Conservation (phyloP, 2,888 invertebrate genomes). For the Rhodophaea formosa region DNA sequence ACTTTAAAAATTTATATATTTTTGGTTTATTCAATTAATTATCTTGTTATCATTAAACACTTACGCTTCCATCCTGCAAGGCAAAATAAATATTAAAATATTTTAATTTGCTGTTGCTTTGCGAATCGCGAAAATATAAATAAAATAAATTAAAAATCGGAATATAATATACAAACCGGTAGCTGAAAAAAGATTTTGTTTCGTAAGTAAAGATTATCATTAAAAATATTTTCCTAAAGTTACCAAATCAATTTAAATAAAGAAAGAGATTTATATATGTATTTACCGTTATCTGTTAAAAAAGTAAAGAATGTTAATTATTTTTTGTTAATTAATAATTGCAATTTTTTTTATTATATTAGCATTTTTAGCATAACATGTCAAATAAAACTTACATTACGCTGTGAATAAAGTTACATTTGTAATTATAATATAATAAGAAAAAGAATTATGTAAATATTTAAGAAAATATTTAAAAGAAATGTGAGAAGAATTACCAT, state of each 20-base stretch:
- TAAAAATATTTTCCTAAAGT: neutral
- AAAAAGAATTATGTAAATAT: neutral
- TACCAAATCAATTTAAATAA: neutral
- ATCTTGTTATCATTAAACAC: neutral
- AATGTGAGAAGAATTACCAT: neutral
- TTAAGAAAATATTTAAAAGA: neutral
- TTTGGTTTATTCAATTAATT: neutral
- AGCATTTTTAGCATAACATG: no score
- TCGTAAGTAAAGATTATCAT: neutral
- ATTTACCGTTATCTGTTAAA: neutral
- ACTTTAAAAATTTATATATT: no score
- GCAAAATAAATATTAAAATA: neutral
- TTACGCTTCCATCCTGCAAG: constrained; percentile 10
- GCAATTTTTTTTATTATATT: no score
- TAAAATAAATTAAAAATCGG: neutral
- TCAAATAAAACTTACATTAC: neutral
- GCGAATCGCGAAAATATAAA: no score
- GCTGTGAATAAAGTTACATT: neutral
- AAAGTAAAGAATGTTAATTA: neutral
- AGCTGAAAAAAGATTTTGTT: neutral
- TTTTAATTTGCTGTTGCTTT: no score
- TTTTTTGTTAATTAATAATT: neutral
- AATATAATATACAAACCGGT: neutral
- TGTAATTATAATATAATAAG: neutral
- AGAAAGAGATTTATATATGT: neutral